Evolutionary conservation across 2,888 invertebrate species (phyloP), one percentile per base, ranked within the genome.

Genomic region (Drosophila percnosoma): DNA sequence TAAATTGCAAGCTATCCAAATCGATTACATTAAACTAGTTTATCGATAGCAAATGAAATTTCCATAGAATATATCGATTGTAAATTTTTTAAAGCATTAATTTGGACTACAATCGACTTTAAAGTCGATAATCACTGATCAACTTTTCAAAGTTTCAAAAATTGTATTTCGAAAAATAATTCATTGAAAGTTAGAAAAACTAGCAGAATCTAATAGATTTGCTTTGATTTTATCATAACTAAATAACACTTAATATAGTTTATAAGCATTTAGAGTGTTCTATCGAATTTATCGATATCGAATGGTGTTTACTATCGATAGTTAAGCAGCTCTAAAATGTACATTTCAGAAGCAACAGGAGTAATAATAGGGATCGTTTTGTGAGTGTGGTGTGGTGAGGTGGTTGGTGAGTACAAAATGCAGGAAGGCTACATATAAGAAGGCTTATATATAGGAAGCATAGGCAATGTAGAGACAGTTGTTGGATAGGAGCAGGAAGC

Each of bases 401-500:
- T 68, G 45, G 57, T 63, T 45, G 63, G 61, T 76, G 78, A 80
- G 76, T 75, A 72, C 78, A 75, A 75, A 79, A 80, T 75, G 80
- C 45, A 60, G 61, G 61, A 69, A 64, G 73, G 67, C 69, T 76
- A 81, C 64, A 81, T 74, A 74, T 81, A 67, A 62, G 58, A 40
- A 60, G 53, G 40, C 66, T 66, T 74, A 66, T 71, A 68, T 68
- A 58, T 66, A 80, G 81, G 68, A 86, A 84, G 78, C 73, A 69
- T 67, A 88, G 78, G 89, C 87, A 77, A 70, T 78, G 72, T 45
- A 61, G 21, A 62, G 62, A 75, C 53, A 82, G 78, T 55, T 65
- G 75, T 55, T 65, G 67, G 70, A 57, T 59, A 52, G 64, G 51
- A 68, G 72, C 49, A 63, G 72, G 69, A 77, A 80, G 77, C 80